Evolutionary conservation across 2,888 invertebrate genomes (phyloP).

Genomic region (Octonoba sinensis): DNA sequence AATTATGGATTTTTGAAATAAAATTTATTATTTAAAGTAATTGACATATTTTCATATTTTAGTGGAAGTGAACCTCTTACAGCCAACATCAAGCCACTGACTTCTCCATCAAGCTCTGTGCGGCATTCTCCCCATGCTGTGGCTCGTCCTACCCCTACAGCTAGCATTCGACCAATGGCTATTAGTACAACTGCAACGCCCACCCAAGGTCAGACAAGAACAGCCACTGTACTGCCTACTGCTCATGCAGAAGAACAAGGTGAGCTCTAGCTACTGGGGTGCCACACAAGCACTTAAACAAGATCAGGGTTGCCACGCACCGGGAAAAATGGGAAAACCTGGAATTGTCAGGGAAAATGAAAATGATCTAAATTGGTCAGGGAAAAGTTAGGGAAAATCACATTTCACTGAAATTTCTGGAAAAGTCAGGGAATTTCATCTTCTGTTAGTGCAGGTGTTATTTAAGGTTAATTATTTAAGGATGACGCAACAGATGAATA

Average conservation of each 20-base stretch:
- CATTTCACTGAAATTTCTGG: too few species aligned
- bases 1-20: not conserved
- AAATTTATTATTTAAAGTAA: not conserved
- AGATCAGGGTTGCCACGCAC: too few species aligned
- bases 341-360: too few species aligned
- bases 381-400: too few species aligned
- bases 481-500: too few species aligned
- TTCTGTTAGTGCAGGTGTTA: too few species aligned
- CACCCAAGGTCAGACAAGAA: slow-evolving; percentile 58
- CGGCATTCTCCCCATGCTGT: slow-evolving; percentile 70
- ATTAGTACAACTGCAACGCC: slow-evolving; percentile 73
- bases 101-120: slow-evolving; percentile 75
- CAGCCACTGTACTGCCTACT: slow-evolving; percentile 67
- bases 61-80: slow-evolving; percentile 77
- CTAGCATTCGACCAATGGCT: slow-evolving; percentile 92
- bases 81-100: slow-evolving; percentile 95
- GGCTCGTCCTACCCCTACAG: slow-evolving; percentile 84
- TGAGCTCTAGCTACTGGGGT: not conserved
- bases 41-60: not conserved
- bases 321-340: too few species aligned
- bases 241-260: slow-evolving; percentile 43
- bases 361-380: too few species aligned
- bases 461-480: too few species aligned
- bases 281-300: not conserved
- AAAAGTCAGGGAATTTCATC: too few species aligned